phyloP scores from a whole-genome alignment of 2,888 invertebrate genomes.

The Gibbula magus region DNA sequence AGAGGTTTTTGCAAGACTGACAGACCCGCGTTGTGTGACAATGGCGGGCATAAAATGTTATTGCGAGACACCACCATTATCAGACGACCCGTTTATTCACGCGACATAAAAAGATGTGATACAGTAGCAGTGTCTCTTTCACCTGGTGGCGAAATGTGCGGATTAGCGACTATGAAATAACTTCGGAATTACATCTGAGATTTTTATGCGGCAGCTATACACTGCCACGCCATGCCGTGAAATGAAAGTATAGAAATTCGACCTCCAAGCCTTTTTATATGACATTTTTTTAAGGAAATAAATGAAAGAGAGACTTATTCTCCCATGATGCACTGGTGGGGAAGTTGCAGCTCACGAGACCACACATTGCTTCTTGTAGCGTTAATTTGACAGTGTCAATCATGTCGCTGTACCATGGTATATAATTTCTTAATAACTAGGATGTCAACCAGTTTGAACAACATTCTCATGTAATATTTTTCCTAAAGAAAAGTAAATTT shows the following conservation, averaged over 20 bases:
- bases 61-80: not conserved
- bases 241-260: no score
- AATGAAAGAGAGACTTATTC: not conserved
- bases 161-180: slow-evolving; percentile 17
- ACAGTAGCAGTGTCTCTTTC: not conserved
- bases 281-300: not conserved
- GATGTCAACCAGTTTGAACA: no score
- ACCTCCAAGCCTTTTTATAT: no score
- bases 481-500: no score
- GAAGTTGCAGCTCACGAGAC: not conserved
- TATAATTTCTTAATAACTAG: no score
- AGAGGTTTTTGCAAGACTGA: not conserved
- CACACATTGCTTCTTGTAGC: not conserved
- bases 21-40: not conserved
- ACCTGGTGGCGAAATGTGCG: not conserved
- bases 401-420: no score
- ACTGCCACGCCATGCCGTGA: not conserved
- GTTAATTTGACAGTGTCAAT: no score
- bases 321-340: not conserved
- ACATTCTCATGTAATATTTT: no score
- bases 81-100: not conserved
- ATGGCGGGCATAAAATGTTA: not conserved
- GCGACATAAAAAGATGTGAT: not conserved
- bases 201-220: not conserved
- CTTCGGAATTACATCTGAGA: not conserved